Evolutionary conservation across 2,113 vertebrate species (phyloP), one percentile per base, ranked within the genome.

Genomic region (Triplophysa dalaica): DNA sequence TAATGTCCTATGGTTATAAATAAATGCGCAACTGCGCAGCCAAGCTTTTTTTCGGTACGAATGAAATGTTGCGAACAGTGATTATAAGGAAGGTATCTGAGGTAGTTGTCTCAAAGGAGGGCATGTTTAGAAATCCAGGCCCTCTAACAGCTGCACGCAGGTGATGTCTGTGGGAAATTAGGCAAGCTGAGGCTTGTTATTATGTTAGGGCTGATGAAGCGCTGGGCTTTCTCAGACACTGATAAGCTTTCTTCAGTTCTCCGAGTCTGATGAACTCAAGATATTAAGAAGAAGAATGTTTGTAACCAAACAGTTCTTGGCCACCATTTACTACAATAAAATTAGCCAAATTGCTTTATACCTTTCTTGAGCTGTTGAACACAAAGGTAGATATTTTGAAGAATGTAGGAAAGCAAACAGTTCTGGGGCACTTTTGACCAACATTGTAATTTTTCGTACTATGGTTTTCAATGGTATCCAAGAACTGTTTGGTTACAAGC

Each of bases 11-110:
- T 50, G 41, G 62, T 61, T 65, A 70, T 73, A 75, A 75, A 78
- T 54, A 82, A 72, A 70, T 22, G 58, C 45, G 2, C 77, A 80
- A 80, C 85, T 72, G 81, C 78, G 75, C 68, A 76, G 77, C 82
- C 88, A 7, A 38, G 33, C 33, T 38, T 83, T 38, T 83, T 81
- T 84, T 76, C 61, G 16, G 66, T 52, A 41, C 16, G 73, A 70
- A 82, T 63, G 45, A 79, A 82, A 77, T 62, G 52, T 77, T 80
- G 54, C 73, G 70, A 72, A 63, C 38, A 75, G 61, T 75, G 81
- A 76, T 85, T 81, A 72, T 43, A 64, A 33, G 77, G 74, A 75
- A 50, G 56, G 58, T 81, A 80, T 82, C 1, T 50, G 41, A 41
- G 63, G 22, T 48, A 50, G 43, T 50, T 75, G 61, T 74, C 70